phyloP scores from a whole-genome alignment of 1,140 invertebrate species.

The Atta texana region DNA sequence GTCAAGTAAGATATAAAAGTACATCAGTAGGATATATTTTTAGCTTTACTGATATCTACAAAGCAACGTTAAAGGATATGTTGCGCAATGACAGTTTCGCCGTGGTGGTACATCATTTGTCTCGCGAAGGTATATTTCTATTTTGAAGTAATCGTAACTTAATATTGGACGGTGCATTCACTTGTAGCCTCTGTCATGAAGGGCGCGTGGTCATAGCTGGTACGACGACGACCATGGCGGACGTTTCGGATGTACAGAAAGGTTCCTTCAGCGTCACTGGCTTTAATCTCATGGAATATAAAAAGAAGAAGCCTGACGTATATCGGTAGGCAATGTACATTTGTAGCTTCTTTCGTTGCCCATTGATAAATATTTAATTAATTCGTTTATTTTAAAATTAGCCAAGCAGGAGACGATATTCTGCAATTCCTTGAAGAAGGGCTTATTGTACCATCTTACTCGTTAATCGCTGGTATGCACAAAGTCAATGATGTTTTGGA shows the following conservation, averaged over 20 bases:
- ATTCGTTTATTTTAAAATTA: constrained; percentile 58
- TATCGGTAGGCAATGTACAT: constrained; percentile 83
- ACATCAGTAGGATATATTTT: constrained; percentile 29
- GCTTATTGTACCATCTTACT: constrained; percentile 79
- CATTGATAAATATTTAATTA: constrained; percentile 2
- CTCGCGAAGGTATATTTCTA: constrained; percentile 77
- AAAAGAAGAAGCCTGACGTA: constrained; percentile 83
- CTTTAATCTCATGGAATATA: constrained; percentile 87
- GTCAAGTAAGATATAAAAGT: constrained; percentile 22
- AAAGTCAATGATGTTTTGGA: constrained; percentile 80
- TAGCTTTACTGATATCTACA: constrained; percentile 82
- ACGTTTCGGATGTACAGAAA: constrained; percentile 79
- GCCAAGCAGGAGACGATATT: constrained; percentile 81
- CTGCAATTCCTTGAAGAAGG: constrained; percentile 82
- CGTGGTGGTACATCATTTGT: constrained; percentile 81
- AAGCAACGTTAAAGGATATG: constrained; percentile 76
- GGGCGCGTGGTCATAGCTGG: constrained; percentile 88
- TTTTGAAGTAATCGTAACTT: constrained; percentile 3
- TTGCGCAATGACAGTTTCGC: constrained; percentile 81
- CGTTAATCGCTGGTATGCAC: constrained; percentile 76
- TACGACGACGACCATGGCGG: constrained; percentile 83
- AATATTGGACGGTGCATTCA: constrained; percentile 40
- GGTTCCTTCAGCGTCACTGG: constrained; percentile 86
- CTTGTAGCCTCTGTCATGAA: constrained; percentile 84
- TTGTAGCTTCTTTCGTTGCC: not conserved